Evolutionary conservation across 2,888 invertebrate species (phyloP), one percentile per base, ranked within the genome.

Genomic region (Spisula subtruncata): DNA sequence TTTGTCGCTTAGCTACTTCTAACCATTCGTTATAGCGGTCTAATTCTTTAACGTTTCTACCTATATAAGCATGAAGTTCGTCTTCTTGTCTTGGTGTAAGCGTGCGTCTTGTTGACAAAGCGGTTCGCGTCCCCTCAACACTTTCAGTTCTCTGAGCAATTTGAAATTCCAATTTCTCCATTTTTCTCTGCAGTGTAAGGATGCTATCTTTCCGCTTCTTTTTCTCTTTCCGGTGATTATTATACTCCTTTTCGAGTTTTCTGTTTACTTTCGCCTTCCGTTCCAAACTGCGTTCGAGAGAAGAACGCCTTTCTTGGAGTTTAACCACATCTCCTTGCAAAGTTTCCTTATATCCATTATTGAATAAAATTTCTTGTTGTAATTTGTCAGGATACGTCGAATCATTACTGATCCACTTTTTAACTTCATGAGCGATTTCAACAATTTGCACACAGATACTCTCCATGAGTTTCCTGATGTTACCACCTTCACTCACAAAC

Each of bases 331-430:
- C 94, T 20, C 93, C 94, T 18, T 93, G 92, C 41, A 95, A 82
- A 8, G 94, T 94, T 60, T 94, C 93, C 48, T 93, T 93, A 54
- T 94, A 93, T 29, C 94, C 93, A 79, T 91, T 93, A 89, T 94
- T 94, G 79, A 93, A 93, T 81, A 94, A 89, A 46, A 93, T 91
- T 81, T 95, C 94, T 83, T 94, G 94, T 48, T 91, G 87, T 10
- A 95, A 92, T 87, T 94, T 94, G 8, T 94, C 94, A 2, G 95
- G 95, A 81, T 95, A 95, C 0, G 90, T 83, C 0, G 93, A 90
- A 80, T 95, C 95, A 82, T 95, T 94, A 66, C 85, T 91, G 12
- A 94, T 91, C 95, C 95, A 95, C 41, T 93, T 93, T 79, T 94
- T 94, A 2, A 94, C 88, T 12, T 93, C 90, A 71, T 94, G 94